Evolutionary conservation across 2,797 vertebrate species (phyloP).

Genomic region (Halcyon chelicuti): DNA sequence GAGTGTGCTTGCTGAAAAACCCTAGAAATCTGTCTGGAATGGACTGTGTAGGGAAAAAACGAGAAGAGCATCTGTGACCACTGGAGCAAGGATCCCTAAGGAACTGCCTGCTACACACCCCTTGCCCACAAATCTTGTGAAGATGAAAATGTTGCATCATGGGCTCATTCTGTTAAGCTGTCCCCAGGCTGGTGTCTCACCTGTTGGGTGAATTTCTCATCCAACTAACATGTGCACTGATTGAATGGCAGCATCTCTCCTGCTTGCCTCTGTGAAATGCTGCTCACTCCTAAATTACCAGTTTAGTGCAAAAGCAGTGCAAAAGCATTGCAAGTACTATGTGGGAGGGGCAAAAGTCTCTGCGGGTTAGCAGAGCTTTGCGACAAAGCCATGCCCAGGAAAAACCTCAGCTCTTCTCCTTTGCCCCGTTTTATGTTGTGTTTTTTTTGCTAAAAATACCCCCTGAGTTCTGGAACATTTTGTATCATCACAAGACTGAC

Average conservation of each 20-base stretch:
- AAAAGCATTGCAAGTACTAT: neutral
- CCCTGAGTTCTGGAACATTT: neutral
- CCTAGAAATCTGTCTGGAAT: neutral
- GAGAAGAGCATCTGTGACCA: neutral
- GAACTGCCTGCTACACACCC: neutral
- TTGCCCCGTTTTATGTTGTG: neutral
- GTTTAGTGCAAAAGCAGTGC: neutral
- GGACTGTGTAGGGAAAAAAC: rapidly evolving
- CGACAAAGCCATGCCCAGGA: neutral
- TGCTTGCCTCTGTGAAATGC: neutral
- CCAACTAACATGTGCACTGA: neutral
- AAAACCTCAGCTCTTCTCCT: neutral
- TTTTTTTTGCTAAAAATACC: neutral
- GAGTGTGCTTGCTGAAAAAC: neutral
- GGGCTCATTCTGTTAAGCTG: neutral
- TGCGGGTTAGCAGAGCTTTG: neutral
- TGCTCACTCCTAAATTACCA: neutral
- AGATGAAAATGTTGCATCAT: neutral
- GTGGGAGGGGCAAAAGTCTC: neutral
- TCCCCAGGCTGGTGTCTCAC: neutral
- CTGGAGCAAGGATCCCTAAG: neutral
- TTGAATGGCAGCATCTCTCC: rapidly evolving
- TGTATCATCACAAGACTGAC: neutral
- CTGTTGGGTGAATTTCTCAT: neutral
- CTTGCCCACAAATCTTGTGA: neutral